These are phyloP conservation scores for Ganaspis sp. DNA, from an alignment of 1,140 invertebrate genomes.

Conservation along the genomic window DNA sequence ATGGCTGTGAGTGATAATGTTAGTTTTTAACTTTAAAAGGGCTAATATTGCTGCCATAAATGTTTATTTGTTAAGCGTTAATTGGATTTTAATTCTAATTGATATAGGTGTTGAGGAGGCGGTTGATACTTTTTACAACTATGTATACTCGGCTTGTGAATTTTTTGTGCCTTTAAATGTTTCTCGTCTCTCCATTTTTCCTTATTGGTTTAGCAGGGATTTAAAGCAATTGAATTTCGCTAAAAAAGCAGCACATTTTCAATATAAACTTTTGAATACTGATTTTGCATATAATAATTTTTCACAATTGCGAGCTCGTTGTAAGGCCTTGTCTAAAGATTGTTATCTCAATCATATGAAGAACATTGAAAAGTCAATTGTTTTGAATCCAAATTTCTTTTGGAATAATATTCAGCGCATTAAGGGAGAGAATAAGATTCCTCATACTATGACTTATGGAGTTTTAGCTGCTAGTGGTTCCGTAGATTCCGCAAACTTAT, in stretches of 20 bases:
- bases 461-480: not conserved
- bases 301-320: not conserved
- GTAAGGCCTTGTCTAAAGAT: not conserved
- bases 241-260: constrained; percentile 1
- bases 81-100: no score
- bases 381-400: not conserved
- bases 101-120: no score
- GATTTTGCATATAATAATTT: not conserved
- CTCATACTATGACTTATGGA: not conserved
- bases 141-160: not conserved
- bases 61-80: not conserved
- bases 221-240: not conserved
- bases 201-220: not conserved
- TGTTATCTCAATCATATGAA: not conserved
- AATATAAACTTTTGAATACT: constrained; percentile 3
- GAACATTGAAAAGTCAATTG: not conserved
- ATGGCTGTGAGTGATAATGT: no score
- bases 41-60: not conserved
- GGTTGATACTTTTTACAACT: constrained; percentile 12
- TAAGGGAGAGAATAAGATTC: not conserved
- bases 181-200: not conserved
- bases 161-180: constrained; percentile 13
- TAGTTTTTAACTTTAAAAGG: constrained; percentile 17
- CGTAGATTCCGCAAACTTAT: not conserved
- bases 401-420: constrained; percentile 22